Evolutionary conservation across 2,797 vertebrate genomes (phyloP), one percentile per base, ranked within the genome.

Genomic region (Siniperca undulata): DNA sequence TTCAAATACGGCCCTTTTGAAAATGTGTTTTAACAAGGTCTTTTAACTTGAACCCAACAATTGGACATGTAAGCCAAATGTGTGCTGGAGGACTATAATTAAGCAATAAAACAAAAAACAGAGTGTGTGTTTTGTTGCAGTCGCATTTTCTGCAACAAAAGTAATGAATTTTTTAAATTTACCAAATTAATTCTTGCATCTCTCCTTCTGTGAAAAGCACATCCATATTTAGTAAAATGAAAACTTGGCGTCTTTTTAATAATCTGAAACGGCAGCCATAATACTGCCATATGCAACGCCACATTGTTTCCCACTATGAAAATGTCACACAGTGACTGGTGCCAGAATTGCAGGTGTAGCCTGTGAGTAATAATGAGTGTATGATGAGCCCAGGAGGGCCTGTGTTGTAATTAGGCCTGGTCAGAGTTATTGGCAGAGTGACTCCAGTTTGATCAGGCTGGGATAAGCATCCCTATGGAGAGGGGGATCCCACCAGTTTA

Each of bases 361-460:
- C 58, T 85, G 81, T 83, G 91, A 85, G 86, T 87, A 89, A 89
- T 92, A 88, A 91, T 86, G 74, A 91, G 88, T 73, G 87, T 77
- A 81, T 86, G 90, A 85, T 89, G 90, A 91, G 89, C 75, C 90
- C 90, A 85, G 85, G 82, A 90, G 91, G 89, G 85, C 79, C 76
- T 62, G 88, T 86, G 91, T 83, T 82, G 90, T 97, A 97, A 97
- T 96, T 95, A 96, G 95, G 91, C 96, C 93, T 93, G 95, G 95
- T 95, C 95, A 94, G 91, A 96, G 95, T 96, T 97, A 97, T 97
- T 97, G 97, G 93, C 93, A 94, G 82, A 87, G 78, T 67, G 70
- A 86, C 94, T 94, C 93, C 87, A 89, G 92, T 96, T 91, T 95
- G 96, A 97, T 97, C 96, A 95, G 95, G 72, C 85, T 95, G 95